Percentiles rank a stretch among this genome's conserved stretches.
These are phyloP conservation scores for Laticauda colubrina DNA, from an alignment of 2,113 vertebrate genomes.

Conservation along the genomic window DNA sequence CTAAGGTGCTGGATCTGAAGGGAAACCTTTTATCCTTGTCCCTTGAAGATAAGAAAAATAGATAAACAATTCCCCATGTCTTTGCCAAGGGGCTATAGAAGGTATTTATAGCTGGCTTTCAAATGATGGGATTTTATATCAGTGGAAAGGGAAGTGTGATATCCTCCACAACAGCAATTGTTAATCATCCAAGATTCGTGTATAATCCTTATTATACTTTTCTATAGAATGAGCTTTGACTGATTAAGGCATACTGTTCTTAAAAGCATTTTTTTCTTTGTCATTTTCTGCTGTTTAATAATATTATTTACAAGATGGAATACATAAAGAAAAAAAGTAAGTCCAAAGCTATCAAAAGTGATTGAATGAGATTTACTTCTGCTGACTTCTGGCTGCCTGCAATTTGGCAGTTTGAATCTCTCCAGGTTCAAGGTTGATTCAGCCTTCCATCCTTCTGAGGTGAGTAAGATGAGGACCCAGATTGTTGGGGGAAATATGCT, in stretches of 20 bases:
- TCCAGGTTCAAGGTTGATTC: too few species aligned
- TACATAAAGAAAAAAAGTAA: neutral
- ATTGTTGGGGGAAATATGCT: too few species aligned
- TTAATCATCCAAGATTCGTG: neutral
- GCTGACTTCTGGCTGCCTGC: too few species aligned
- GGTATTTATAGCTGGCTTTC: neutral
- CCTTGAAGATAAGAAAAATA: neutral
- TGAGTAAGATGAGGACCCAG: too few species aligned
- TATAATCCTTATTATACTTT: neutral
- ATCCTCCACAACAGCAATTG: neutral
- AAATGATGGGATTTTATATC: slow-evolving; percentile 1
- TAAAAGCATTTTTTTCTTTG: neutral
- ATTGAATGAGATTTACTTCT: neutral
- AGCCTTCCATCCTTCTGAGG: too few species aligned
- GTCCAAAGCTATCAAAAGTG: neutral
- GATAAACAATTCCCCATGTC: neutral
- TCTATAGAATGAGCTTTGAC: neutral
- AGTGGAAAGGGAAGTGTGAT: neutral
- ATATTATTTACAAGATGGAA: neutral
- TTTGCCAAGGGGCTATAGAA: neutral
- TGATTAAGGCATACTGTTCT: neutral
- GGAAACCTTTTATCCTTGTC: slow-evolving; percentile 19
- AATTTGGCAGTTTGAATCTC: too few species aligned
- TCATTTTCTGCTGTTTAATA: neutral
- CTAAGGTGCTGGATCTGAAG: neutral